These are phyloP conservation scores for Sapayoa aenigma DNA, from an alignment of 2,113 vertebrate species.

Conservation along the genomic window DNA sequence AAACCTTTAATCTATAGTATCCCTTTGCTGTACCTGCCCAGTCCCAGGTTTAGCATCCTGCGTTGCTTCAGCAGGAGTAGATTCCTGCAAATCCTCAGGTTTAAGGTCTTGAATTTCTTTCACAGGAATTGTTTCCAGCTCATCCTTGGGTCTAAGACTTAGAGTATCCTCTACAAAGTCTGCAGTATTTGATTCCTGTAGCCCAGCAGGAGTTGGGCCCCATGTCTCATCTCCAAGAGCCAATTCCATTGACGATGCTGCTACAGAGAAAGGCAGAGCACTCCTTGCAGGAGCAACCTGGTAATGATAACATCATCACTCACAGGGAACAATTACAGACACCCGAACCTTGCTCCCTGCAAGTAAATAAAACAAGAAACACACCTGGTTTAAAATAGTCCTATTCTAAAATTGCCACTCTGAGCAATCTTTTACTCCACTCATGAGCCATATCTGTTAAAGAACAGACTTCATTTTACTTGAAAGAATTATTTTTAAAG, in stretches of 20 bases:
- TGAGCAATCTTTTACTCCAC: neutral
- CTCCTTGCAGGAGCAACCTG: neutral
- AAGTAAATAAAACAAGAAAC: neutral
- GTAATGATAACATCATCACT: neutral
- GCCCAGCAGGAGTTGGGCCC: neutral
- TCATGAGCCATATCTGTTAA: neutral
- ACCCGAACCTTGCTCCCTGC: slow-evolving; percentile 22
- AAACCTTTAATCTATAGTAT: neutral
- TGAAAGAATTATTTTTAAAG: neutral
- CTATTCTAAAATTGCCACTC: neutral
- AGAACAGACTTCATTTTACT: neutral
- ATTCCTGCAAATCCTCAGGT: neutral
- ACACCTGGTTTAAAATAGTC: neutral
- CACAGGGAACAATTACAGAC: neutral
- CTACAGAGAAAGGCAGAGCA: accelerated
- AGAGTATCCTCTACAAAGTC: neutral
- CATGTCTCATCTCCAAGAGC: neutral
- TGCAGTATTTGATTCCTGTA: neutral
- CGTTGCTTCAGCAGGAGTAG: neutral
- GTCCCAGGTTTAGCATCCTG: neutral
- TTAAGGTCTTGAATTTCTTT: neutral
- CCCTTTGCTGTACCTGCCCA: slow-evolving; percentile 24
- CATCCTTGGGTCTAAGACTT: neutral
- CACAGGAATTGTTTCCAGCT: neutral
- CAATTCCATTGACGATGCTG: neutral